Conservation (phyloP, 2,888 invertebrate species). For the Sphinx pinastri region DNA sequence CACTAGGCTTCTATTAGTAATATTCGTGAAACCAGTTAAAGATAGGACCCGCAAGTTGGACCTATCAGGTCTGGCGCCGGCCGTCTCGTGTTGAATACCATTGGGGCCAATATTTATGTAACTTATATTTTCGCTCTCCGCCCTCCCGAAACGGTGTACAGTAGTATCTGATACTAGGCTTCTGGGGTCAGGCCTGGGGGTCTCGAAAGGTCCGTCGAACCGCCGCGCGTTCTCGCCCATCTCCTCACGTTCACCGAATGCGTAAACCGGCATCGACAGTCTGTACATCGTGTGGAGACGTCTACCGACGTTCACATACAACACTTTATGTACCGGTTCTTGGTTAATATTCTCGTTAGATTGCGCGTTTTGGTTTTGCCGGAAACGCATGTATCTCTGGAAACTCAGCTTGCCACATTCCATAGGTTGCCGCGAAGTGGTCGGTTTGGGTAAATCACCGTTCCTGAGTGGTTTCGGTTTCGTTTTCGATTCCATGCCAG, state of each 20-base stretch:
- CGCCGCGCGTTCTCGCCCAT: not conserved
- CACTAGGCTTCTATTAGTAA: slow-evolving; percentile 85
- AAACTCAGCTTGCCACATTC: not conserved
- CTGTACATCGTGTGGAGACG: slow-evolving; percentile 47
- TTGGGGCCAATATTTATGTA: slow-evolving; percentile 58
- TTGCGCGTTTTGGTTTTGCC: slow-evolving; percentile 28
- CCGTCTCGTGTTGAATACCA: slow-evolving; percentile 37
- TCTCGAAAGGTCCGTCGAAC: not conserved
- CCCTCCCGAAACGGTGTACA: slow-evolving; percentile 62
- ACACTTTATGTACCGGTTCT: slow-evolving; percentile 50
- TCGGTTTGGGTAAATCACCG: slow-evolving; percentile 20
- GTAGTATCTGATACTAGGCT: slow-evolving; percentile 64
- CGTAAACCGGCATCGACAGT: slow-evolving; percentile 34
- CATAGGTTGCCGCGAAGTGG: not conserved
- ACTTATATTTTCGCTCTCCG: slow-evolving; percentile 60
- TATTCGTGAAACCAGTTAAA: slow-evolving; percentile 84
- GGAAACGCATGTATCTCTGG: slow-evolving; percentile 25
- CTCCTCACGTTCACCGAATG: slow-evolving; percentile 17
- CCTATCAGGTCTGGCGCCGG: slow-evolving; percentile 57
- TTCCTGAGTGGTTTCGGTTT: slow-evolving; percentile 17
- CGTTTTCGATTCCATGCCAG: not conserved
- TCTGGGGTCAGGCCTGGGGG: slow-evolving; percentile 21
- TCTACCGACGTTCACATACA: slow-evolving; percentile 60
- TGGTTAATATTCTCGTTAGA: not conserved
- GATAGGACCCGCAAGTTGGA: slow-evolving; percentile 79